Base-by-base conservation (phyloP, 2,113 vertebrate genomes). In the Lipophrys pholis region DNA sequence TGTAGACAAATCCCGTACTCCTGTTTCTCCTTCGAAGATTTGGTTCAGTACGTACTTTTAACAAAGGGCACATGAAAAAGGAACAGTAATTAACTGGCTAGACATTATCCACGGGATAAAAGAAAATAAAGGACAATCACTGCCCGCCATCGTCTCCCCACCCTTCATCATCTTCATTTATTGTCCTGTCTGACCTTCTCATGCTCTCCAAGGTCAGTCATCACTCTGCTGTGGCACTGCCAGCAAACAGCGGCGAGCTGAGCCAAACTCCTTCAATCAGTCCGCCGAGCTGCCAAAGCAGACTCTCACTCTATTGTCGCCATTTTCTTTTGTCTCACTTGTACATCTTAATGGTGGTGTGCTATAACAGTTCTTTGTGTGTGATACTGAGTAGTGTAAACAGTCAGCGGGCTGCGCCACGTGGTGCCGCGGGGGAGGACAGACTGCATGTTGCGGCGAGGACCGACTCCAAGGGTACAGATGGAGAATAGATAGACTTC, bases 181-280 rank as follows among this genome's bases (percentile, higher is more conserved):
- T 84, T 80, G 81, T 85, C 69, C 57, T 78, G 52, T 63, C 46
- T 82, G 85, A 90, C 91, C 84, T 91, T 84, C 82, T 58, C 66
- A 60, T 50, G 8, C 72, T 79, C 80, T 69, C 85, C 92, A 94
- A 94, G 93, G 94, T 94, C 88, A 88, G 51, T 42, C 75, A 51
- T 72, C 83, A 68, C 67, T 76, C 68, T 17, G 8, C 58, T 63
- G 89, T 80, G 80, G 74, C 85, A 66, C 9, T 82, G 90, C 89
- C 82, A 90, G 52, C 63, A 73, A 77, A 80, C 62, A 52, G 69
- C 42, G 21, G 66, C 8, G 36, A 45, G 40, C 56, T 1, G 76
- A 82, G 85, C 85, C 90, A 91, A 70, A 80, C 73, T 84, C 81
- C 72, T 60, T 76, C 73, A 67, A 57, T 77, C 80, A 81, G 51